Base-by-base conservation (phyloP, 2,888 invertebrate species). In the Netelia virgata region DNA sequence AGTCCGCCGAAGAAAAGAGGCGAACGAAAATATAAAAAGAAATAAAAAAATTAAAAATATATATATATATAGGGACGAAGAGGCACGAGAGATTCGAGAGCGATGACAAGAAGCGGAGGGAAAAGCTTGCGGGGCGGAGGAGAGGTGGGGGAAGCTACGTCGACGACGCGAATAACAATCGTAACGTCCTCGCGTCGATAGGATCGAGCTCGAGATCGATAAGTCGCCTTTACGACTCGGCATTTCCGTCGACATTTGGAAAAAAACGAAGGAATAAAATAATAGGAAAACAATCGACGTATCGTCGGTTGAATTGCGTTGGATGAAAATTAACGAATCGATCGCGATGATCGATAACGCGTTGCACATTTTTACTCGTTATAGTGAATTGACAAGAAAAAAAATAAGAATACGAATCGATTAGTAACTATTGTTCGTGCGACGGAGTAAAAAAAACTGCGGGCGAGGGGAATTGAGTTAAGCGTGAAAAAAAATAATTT, bases 141-240 rank as follows among this genome's bases (percentile, higher is more conserved):
- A 47, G 18, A 63, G 68, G 43, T 23, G 83, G 85, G 84, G 86
- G 84, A 88, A 86, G 86, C 75, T 20, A 59, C 77, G 87, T 85
- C 89, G 88, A 87, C 82, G 88, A 85, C 78, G 73, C 69, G 92
- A 91, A 92, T 93, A 91, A 90, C 90, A 92, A 93, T 92, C 90
- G 88, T 78, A 89, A 87, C 90, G 90, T 89, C 92, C 90, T 90
- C 91, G 91, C 91, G 90, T 55, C 72, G 64, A 79, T 79, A 79
- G 41, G 64, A 64, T 90, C 91, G 90, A 28, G 55, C 64, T 55
- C 41, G 47, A 61, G 59, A 74, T 84, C 84, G 79, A 86, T 82
- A 84, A 86, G 84, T 84, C 76, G 80, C 16, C 8, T 70, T 14
- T 47, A 18, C 18, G 16, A 68, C 63, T 81, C 78, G 59, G n/a